Conservation (phyloP, 1,140 invertebrate species). For the Drosophila pruinosa region DNA sequence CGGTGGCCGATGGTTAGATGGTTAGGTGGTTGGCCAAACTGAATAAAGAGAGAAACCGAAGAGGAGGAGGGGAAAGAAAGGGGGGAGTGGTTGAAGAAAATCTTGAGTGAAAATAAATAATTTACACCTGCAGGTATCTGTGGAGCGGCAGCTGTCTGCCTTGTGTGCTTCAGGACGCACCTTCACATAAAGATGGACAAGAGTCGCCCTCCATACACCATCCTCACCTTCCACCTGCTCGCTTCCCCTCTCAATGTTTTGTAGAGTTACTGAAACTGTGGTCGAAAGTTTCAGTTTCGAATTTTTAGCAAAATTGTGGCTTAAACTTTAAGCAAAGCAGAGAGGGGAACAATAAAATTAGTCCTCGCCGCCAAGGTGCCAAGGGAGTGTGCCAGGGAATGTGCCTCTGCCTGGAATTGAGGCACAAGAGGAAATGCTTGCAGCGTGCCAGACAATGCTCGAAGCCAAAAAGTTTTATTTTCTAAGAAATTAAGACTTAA, state of each 20-base stretch:
- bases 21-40: background rate
- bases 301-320: constrained; percentile 68
- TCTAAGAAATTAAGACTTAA: constrained; percentile 82
- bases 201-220: background rate
- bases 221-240: background rate
- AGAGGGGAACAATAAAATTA: constrained; percentile 39
- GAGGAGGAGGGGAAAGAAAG: background rate
- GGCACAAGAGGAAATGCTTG: constrained; percentile 30
- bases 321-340: constrained; percentile 61
- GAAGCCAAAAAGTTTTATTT: constrained; percentile 80
- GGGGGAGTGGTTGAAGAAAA: constrained; percentile 45
- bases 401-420: background rate
- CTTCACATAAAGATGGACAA: constrained; percentile 43
- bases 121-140: constrained; percentile 79
- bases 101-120: constrained; percentile 82
- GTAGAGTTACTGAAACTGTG: constrained; percentile 63
- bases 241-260: background rate
- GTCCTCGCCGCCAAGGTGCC: constrained; percentile 48
- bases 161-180: constrained; percentile 13
- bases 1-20: constrained; percentile 6
- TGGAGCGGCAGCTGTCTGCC: constrained; percentile 23
- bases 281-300: constrained; percentile 71
- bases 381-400: background rate
- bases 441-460: constrained; percentile 61
- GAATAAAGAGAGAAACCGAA: background rate